A percentile compares a stretch with the other conserved stretches of the same genome.
Conservation (phyloP, 2,113 vertebrate genomes). For the Pelvicachromis taeniatus region DNA sequence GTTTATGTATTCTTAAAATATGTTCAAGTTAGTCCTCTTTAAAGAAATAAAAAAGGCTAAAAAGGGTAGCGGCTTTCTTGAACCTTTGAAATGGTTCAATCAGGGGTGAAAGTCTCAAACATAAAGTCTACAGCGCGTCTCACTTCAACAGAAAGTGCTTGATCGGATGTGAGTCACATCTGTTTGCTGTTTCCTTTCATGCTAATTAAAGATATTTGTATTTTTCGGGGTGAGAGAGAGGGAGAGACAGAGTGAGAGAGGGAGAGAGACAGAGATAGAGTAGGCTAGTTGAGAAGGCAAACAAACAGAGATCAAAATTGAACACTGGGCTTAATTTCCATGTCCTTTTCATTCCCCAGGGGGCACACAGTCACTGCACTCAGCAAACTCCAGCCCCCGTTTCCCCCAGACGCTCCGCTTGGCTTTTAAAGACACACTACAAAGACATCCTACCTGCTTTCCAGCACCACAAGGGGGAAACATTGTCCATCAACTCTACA, state of each 20-base stretch:
- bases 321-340: conserved; percentile 48
- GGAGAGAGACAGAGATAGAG: neutral
- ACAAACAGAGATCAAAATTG: conserved; percentile 23
- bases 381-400: conserved; percentile 18
- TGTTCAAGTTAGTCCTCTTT: neutral
- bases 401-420: conserved; percentile 23
- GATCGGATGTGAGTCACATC: conserved; percentile 2
- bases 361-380: conserved; percentile 27
- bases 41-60: neutral
- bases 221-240: neutral
- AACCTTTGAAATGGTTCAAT: neutral
- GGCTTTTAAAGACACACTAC: conserved; percentile 23
- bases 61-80: neutral
- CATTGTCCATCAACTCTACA: conserved; percentile 62
- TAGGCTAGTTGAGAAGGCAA: neutral
- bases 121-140: neutral
- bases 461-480: conserved; percentile 71
- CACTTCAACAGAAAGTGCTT: neutral
- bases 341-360: conserved; percentile 25
- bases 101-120: neutral
- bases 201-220: conserved; percentile 23
- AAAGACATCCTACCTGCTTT: conserved; percentile 53
- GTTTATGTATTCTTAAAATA: neutral
- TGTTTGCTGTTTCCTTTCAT: neutral
- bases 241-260: neutral